These are phyloP conservation scores for Panthera leo DNA, from an alignment of 2,113 vertebrate species.

Conservation along the genomic window DNA sequence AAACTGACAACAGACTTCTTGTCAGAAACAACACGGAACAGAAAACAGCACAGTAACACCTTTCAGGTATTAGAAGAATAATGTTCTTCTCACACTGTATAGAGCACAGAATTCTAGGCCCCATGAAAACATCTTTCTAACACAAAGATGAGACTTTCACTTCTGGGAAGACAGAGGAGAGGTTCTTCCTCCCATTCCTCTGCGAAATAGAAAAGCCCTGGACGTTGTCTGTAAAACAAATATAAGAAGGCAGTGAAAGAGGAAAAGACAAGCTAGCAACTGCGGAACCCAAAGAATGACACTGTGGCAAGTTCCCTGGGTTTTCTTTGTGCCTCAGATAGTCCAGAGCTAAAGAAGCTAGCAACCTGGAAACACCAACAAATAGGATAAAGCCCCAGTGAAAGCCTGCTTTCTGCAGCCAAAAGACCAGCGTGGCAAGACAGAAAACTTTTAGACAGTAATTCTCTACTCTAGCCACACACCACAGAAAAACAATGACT, in stretches of 20 bases:
- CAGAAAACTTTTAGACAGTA: background rate
- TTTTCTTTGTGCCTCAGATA: background rate
- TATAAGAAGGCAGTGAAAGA: background rate
- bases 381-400: background rate
- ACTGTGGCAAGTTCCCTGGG: background rate
- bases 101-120: background rate
- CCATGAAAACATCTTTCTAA: background rate
- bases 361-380: background rate
- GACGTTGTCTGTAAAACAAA: background rate
- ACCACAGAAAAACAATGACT: background rate
- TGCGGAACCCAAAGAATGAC: background rate
- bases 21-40: background rate
- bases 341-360: background rate
- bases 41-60: background rate
- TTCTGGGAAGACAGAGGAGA: background rate
- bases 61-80: background rate
- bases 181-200: background rate
- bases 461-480: background rate
- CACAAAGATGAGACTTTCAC: background rate
- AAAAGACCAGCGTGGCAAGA: background rate
- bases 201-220: background rate
- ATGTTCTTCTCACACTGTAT: too few relatives aligned
- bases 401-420: background rate
- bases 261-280: background rate
- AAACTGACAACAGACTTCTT: background rate